Percentiles rank a stretch among this genome's conserved stretches.
Evolutionary conservation across 2,888 invertebrate genomes (phyloP).

Genomic region (Chrysodeixis includens): DNA sequence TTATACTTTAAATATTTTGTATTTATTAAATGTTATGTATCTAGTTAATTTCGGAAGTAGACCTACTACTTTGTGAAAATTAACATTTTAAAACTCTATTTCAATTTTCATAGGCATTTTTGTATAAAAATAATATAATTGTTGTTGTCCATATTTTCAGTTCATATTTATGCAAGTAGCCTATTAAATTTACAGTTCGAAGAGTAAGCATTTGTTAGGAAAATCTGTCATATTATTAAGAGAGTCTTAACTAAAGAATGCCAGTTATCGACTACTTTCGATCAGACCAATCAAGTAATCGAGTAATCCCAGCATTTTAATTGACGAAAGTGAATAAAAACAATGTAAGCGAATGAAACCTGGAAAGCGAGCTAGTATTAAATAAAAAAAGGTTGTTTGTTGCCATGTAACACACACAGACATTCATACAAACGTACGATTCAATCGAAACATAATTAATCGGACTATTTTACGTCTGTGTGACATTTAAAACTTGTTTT

Average conservation of each 20-base stretch:
- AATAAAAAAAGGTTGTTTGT: slow-evolving; percentile 38
- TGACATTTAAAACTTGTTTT: slow-evolving; percentile 84
- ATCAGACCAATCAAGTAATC: no score
- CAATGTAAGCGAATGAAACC: neutral
- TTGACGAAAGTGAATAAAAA: neutral
- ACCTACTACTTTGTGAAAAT: neutral
- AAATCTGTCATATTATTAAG: no score
- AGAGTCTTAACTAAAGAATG: no score
- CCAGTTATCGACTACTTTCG: no score
- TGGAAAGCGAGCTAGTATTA: slow-evolving; percentile 24
- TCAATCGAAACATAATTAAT: slow-evolving; percentile 28
- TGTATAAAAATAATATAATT: no score
- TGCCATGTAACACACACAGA: slow-evolving; percentile 66
- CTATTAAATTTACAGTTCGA: no score
- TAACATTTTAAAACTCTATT: neutral
- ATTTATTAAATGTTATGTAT: neutral
- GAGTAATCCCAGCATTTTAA: no score
- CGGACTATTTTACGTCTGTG: slow-evolving; percentile 48
- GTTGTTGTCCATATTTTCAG: no score
- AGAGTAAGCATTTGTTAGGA: no score
- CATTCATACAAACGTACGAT: slow-evolving; percentile 23
- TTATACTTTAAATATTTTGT: neutral
- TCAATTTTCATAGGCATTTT: no score
- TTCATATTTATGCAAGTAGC: no score
- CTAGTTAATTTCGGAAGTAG: neutral